Conservation (phyloP, 2,888 invertebrate species). For the Drosophila paramelanica region DNA sequence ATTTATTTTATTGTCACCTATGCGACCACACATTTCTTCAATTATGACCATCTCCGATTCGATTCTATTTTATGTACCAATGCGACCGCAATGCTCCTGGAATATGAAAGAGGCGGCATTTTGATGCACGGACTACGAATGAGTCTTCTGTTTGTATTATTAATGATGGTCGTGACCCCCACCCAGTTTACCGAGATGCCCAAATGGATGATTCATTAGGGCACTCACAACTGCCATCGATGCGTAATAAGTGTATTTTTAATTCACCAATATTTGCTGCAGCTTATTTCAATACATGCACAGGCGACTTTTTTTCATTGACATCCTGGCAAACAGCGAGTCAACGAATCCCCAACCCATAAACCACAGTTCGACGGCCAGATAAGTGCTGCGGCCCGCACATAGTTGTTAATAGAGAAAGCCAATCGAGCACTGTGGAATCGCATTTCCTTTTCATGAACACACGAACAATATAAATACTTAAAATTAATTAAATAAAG, state of each 20-base stretch:
- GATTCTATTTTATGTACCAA: conserved; percentile 34
- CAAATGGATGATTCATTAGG: conserved; percentile 40
- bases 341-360: conserved; percentile 21
- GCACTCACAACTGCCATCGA: neutral
- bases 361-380: conserved; percentile 43
- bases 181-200: neutral
- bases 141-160: conserved; percentile 76
- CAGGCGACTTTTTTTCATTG: conserved; percentile 21
- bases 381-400: conserved; percentile 36
- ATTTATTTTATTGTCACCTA: conserved; percentile 79
- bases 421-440: conserved; percentile 35
- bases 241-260: conserved; percentile 21
- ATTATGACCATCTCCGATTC: conserved; percentile 55
- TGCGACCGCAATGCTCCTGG: conserved; percentile 42
- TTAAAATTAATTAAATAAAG: neutral
- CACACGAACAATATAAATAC: neutral
- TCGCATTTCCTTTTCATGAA: neutral
- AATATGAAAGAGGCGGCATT: conserved; percentile 47
- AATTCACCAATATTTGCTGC: conserved; percentile 18
- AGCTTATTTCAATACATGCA: conserved; percentile 13
- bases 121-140: conserved; percentile 71
- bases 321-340: conserved; percentile 20
- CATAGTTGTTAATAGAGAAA: conserved; percentile 32
- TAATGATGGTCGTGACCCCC: conserved; percentile 53
- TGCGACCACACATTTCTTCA: conserved; percentile 45